Evolutionary conservation across 2,113 vertebrate species (phyloP).

Genomic region (Elaphurus davidianus): DNA sequence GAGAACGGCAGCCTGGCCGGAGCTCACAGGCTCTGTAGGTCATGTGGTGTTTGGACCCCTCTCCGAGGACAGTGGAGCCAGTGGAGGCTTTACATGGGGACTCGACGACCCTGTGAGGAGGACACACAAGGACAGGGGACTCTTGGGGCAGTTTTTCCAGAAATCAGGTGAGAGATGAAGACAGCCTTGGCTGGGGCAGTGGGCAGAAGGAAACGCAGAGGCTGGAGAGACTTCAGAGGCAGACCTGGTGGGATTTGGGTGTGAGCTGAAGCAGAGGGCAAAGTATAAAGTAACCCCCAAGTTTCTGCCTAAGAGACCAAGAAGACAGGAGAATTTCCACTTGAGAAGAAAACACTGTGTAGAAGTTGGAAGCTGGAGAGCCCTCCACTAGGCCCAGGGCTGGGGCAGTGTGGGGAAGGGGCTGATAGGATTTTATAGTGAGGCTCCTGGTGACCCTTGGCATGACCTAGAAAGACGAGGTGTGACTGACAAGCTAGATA

Average conservation of each 20-base stretch:
- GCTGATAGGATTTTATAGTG: neutral
- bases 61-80: neutral
- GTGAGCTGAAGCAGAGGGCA: neutral
- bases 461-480: neutral
- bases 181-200: rapidly evolving
- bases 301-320: neutral
- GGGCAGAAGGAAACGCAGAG: neutral
- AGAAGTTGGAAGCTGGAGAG: neutral
- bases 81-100: neutral
- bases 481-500: neutral
- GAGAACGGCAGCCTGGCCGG: neutral
- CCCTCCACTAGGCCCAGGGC: neutral
- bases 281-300: neutral
- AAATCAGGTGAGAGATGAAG: neutral
- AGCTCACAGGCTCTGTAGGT: neutral
- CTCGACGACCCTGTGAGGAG: neutral
- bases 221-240: neutral
- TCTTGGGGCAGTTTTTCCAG: neutral
- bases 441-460: neutral
- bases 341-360: neutral
- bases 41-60: rapidly evolving
- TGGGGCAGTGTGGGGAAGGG: neutral
- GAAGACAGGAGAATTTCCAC: neutral
- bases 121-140: neutral
- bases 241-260: neutral